Conservation (phyloP, 2,113 vertebrate species). For the Pollimyrus isidori region DNA sequence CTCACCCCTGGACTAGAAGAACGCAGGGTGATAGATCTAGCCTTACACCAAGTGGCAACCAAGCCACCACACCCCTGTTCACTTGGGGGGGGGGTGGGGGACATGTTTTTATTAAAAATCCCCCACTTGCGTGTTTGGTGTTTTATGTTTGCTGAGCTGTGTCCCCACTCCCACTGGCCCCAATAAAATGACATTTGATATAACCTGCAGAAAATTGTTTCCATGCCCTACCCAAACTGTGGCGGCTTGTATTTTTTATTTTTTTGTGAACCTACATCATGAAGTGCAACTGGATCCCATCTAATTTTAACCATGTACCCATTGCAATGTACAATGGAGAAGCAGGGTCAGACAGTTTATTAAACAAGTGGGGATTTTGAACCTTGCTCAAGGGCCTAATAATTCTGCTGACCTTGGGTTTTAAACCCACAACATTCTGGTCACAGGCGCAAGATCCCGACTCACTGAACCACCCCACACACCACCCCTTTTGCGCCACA, state of each 20-base stretch:
- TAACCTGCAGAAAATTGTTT: background rate
- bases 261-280: background rate
- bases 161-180: background rate
- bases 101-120: constrained; percentile 12
- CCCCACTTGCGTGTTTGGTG: background rate
- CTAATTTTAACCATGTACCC: background rate
- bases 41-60: background rate
- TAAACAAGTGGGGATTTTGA: background rate
- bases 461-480: background rate
- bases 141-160: background rate
- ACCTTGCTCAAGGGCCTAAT: background rate
- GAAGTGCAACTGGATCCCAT: background rate
- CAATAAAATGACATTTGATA: background rate
- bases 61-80: constrained; percentile 1
- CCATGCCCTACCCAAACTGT: background rate
- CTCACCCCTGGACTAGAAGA: background rate
- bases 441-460: background rate
- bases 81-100: background rate
- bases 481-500: background rate
- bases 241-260: background rate
- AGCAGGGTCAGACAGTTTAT: background rate
- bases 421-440: background rate
- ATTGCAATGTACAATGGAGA: background rate
- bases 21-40: background rate
- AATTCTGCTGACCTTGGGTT: background rate